Evolutionary conservation across 2,797 vertebrate species (phyloP), one percentile per base, ranked within the genome.

Genomic region (Aeoliscus strigatus): DNA sequence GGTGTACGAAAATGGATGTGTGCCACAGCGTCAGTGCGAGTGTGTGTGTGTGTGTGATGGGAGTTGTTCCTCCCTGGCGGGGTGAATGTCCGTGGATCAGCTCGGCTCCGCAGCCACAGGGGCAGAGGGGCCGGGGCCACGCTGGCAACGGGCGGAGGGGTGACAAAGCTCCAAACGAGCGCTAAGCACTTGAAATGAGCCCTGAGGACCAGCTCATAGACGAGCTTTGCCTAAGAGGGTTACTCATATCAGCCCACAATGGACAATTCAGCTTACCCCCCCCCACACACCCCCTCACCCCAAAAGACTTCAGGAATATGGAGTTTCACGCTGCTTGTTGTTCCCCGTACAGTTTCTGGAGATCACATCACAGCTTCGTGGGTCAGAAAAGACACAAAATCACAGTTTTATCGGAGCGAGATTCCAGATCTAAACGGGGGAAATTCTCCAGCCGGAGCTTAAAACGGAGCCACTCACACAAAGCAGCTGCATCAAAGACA

Each of bases 201-300:
- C 85, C 81, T 82, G 29, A 27, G 82, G 84, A 69, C 71, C 38
- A 44, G 81, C 86, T 80, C 74, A 80, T 49, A 66, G 85, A 73
- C 77, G 72, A 65, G 84, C 79, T 87, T 85, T 85, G 47, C 71
- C 70, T 84, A 86, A 86, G 83, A 87, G 84, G 87, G 81, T 85
- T 87, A 86, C 78, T 69, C 71, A 85, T 79, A 87, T 86, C 76
- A 80, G 71, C 62, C 56, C 49, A 79, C 76, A 77, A 78, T 75
- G 62, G 74, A 76, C 75, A 77, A 81, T 79, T 78, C 51, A 52
- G 68, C 75, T 80, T 74, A 80, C 64, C n/a, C n/a, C n/a, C n/a
- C n/a, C n/a, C n/a, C 48, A 65, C 72, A 66, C 45, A 68, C 63
- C 53, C n/a, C n/a, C n/a, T n/a, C n/a, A n/a, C n/a, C n/a, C n/a